Conservation (phyloP, 2,113 vertebrate genomes). For the Ceyx margarethae region DNA sequence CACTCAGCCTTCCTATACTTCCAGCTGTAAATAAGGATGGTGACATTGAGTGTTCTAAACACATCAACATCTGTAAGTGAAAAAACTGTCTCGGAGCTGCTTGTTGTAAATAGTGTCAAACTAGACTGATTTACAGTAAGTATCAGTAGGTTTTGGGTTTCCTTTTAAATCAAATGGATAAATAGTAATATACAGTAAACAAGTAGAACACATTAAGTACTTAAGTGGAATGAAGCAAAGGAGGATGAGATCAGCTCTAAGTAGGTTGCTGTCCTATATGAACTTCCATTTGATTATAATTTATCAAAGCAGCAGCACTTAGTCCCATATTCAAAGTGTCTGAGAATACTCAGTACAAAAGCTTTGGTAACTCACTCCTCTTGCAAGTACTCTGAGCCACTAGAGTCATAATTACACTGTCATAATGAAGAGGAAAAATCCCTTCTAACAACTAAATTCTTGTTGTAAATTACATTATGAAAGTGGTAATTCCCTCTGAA, state of each 20-base stretch:
- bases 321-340: not conserved
- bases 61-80: not conserved
- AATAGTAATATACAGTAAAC: not conserved
- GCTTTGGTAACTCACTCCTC: constrained; percentile 32
- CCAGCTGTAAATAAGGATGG: not conserved
- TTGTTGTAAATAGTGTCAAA: not conserved
- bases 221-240: not conserved
- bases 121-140: not conserved
- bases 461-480: constrained; percentile 1
- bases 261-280: not conserved
- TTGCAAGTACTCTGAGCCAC: constrained; percentile 41
- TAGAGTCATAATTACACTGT: constrained; percentile 55
- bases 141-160: not conserved
- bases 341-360: constrained; percentile 21
- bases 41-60: not conserved
- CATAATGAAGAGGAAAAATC: constrained; percentile 43
- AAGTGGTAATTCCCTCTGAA: not conserved
- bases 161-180: not conserved
- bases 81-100: not conserved
- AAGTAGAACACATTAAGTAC: not conserved
- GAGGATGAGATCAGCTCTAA: not conserved
- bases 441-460: not conserved
- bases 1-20: not conserved
- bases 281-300: not conserved
- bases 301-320: not conserved